Base-by-base conservation (phyloP, 2,113 vertebrate species). In the Labrus mixtus region DNA sequence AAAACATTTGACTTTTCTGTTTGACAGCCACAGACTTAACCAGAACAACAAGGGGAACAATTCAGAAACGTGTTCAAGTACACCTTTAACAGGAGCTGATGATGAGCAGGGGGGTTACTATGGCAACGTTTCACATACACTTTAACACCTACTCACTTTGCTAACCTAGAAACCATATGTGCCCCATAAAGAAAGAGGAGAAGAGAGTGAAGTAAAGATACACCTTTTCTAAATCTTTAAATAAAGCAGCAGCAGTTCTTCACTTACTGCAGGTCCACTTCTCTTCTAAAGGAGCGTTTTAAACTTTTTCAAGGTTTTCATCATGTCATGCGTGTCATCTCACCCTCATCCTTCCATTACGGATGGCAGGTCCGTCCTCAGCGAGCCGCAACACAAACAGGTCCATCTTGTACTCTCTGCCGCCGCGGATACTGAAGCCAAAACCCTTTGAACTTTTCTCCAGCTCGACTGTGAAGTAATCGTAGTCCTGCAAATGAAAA, bases 401-500 rank as follows among this genome's bases (percentile, higher is more conserved):
- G 92, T 99, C 98, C 97, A 99, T 99, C 93, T 98, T 99, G 92
- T 99, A 99, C 48, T 99, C 98, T 79, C 97, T 94, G 83, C 98
- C 98, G 64, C 98, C 98, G 55, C 97, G 96, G 74, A 99, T 99
- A 73, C 98, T 99, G 93, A 99, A 99, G 85, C 98, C 98, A 86
- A 99, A 99, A 10, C 98, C 98, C 92, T 99, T 99, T 81, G 95
- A 84, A 82, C 98, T 97, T 91, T 98, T 99, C 88, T 99, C 98
- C 93, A 99, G 95, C 89, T 99, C 98, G 92, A 99, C 98, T 0
- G 97, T 99, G 92, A 99, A 99, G 93, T 98, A 99, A 93, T 98
- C 97, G 79, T 95, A 99, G 88, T 98, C 98, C 98, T 99, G 89
- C 25, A 69, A 58, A 57, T 0, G 1, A 3, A 20, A n/a, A 63